These are phyloP conservation scores for Pelodiscus sinensis DNA, from an alignment of 2,113 vertebrate species.

Conservation along the genomic window DNA sequence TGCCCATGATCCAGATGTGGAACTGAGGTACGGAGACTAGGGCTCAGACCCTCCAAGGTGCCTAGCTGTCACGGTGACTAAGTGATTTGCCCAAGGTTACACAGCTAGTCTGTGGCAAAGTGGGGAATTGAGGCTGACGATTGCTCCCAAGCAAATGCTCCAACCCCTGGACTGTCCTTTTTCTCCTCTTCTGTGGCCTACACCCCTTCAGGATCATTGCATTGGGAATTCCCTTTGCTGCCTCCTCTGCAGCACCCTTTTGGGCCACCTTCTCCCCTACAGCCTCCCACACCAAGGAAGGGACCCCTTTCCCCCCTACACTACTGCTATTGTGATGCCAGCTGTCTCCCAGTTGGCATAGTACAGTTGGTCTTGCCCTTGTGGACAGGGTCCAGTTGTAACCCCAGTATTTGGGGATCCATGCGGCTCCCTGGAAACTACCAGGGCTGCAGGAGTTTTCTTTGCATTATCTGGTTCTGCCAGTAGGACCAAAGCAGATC, in stretches of 20 bases:
- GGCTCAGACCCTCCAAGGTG: neutral
- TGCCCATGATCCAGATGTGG: neutral
- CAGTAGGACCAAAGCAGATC: neutral
- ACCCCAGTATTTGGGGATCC: neutral
- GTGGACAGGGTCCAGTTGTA: neutral
- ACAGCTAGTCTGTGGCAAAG: neutral
- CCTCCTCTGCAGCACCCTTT: neutral
- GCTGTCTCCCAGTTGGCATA: neutral
- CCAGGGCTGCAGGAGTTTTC: neutral
- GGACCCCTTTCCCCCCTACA: neutral
- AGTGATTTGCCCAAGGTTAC: neutral
- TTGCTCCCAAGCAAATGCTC: neutral
- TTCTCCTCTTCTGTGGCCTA: fast-evolving
- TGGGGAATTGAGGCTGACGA: neutral
- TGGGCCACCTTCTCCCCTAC: neutral
- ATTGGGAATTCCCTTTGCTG: neutral
- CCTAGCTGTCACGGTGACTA: neutral
- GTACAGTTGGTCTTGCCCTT: neutral
- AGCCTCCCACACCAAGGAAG: neutral
- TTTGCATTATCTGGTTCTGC: fast-evolving
- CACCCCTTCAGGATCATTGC: fast-evolving
- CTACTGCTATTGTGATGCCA: neutral
- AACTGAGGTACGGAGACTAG: neutral
- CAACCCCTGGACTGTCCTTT: neutral
- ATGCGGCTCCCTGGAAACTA: neutral